These are phyloP conservation scores for Orussus abietinus DNA, from an alignment of 1,140 invertebrate genomes.

Conservation along the genomic window DNA sequence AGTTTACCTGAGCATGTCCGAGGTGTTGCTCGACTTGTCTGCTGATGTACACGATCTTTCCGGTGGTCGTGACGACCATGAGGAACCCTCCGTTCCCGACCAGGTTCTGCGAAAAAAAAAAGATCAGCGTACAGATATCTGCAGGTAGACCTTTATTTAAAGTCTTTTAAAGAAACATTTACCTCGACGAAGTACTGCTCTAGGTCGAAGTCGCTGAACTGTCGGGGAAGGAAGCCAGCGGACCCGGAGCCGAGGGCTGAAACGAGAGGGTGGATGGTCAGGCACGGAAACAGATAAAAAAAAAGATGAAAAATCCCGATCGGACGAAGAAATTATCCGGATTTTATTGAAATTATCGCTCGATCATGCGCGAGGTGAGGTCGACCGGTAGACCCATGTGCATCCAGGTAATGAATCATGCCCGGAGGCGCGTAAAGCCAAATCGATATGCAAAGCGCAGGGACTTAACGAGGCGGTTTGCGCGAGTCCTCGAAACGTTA, in stretches of 20 bases:
- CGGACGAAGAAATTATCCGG: not conserved
- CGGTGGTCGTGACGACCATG: slow-evolving; percentile 73
- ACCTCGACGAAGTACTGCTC: slow-evolving; percentile 43
- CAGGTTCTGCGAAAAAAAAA: slow-evolving; percentile 48
- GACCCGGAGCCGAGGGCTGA: slow-evolving; percentile 34
- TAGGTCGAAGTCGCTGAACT: slow-evolving; percentile 36
- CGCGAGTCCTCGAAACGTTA: too few relatives aligned
- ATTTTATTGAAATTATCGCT: too few relatives aligned
- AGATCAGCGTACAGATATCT: slow-evolving; percentile 39
- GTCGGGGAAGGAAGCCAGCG: slow-evolving; percentile 27
- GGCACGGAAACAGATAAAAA: too few relatives aligned
- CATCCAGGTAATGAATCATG: too few relatives aligned
- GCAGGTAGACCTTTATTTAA: slow-evolving; percentile 41
- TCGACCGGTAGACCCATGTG: too few relatives aligned
- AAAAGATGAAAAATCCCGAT: not conserved
- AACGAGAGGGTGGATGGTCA: too few relatives aligned
- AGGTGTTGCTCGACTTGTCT: slow-evolving; percentile 77
- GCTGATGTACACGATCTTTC: slow-evolving; percentile 85
- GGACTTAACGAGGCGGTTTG: too few relatives aligned
- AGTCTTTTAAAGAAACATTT: slow-evolving; percentile 29
- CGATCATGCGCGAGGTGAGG: too few relatives aligned
- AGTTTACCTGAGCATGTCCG: slow-evolving; percentile 81
- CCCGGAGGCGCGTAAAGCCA: too few relatives aligned
- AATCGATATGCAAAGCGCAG: too few relatives aligned
- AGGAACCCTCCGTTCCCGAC: slow-evolving; percentile 67